Evolutionary conservation across 2,888 invertebrate species (phyloP).

Genomic region (Micoletzkya japonica): DNA sequence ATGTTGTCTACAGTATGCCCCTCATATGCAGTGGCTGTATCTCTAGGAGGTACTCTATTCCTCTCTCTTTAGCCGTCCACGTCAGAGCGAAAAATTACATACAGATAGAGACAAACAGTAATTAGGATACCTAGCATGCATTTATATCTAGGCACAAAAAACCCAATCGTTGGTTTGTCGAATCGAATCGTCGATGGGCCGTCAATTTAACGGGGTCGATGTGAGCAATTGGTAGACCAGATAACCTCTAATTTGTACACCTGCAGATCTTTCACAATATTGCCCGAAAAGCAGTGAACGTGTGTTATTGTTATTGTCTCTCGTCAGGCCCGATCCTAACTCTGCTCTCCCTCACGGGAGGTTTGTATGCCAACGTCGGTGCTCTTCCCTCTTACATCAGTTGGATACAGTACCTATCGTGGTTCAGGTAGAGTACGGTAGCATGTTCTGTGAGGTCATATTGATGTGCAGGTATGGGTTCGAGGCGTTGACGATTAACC

Average conservation of each 20-base stretch:
- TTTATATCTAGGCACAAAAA: too few species aligned
- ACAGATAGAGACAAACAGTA: too few species aligned
- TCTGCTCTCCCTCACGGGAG: slow-evolving; percentile 60
- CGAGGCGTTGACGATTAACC: slow-evolving; percentile 67
- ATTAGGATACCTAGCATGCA: too few species aligned
- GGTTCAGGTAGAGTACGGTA: slow-evolving; percentile 46
- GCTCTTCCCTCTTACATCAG: slow-evolving; percentile 57
- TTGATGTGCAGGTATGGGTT: slow-evolving; percentile 50
- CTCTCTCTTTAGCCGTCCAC: background rate
- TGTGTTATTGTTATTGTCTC: too few species aligned
- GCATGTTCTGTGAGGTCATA: background rate
- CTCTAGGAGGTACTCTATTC: slow-evolving; percentile 6
- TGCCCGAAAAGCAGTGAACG: too few species aligned
- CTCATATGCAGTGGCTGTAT: slow-evolving; percentile 48
- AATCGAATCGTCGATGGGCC: background rate
- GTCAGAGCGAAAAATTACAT: background rate
- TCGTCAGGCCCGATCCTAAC: slow-evolving; percentile 61
- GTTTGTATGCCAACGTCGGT: slow-evolving; percentile 62
- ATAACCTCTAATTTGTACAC: too few species aligned
- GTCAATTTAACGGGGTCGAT: background rate
- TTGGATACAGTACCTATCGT: slow-evolving; percentile 57
- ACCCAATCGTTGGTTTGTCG: background rate
- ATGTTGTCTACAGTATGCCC: slow-evolving; percentile 59
- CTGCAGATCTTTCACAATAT: too few species aligned
- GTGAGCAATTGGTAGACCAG: too few species aligned